Percentiles rank a stretch among this genome's conserved stretches.
Conservation (phyloP, 2,888 invertebrate genomes). For the Amblyjoppa fuscipennis region DNA sequence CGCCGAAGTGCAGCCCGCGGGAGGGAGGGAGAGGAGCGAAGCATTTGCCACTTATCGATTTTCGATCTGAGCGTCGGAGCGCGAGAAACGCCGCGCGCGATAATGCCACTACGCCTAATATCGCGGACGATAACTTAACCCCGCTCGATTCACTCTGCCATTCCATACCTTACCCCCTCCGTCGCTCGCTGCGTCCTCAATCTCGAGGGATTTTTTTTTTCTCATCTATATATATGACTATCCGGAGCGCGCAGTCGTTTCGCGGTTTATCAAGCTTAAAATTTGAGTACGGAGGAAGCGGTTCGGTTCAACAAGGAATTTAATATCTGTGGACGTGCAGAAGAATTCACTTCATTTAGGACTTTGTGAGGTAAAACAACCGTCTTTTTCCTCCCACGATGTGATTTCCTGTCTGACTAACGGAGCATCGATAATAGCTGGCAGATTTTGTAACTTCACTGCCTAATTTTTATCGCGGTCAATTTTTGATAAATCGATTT, state of each 20-base stretch:
- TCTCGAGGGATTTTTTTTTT: background rate
- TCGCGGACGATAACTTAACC: conserved; percentile 78
- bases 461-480: background rate
- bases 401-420: background rate
- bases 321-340: background rate
- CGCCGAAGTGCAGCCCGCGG: conserved; percentile 5
- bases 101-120: conserved; percentile 77
- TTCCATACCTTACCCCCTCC: conserved; percentile 31
- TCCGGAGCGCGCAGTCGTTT: background rate
- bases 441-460: background rate
- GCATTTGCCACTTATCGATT: conserved; percentile 66
- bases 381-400: background rate
- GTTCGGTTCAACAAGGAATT: background rate
- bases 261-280: background rate
- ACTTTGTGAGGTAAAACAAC: background rate
- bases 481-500: background rate
- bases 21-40: conserved; percentile 29
- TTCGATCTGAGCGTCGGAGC: conserved; percentile 76
- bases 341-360: background rate
- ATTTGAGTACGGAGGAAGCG: background rate
- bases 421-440: background rate
- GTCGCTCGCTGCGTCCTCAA: background rate
- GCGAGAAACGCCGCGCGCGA: conserved; percentile 72
- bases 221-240: background rate
- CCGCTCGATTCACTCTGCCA: conserved; percentile 68